A percentile compares a stretch with the other conserved stretches of the same genome.
These are phyloP conservation scores for Pangasius krempfi DNA, from an alignment of 2,797 vertebrate species.

Conservation along the genomic window DNA sequence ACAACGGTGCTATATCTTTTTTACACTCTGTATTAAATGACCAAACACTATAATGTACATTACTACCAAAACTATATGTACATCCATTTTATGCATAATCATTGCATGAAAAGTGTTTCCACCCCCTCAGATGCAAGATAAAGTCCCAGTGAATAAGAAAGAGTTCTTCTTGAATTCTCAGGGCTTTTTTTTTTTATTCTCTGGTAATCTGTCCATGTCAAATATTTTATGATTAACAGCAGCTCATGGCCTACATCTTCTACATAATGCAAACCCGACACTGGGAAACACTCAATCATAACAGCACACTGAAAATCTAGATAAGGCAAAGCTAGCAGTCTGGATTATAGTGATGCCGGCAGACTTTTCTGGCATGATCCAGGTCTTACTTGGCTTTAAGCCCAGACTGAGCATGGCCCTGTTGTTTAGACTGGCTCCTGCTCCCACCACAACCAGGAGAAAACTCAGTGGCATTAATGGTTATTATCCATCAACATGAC, in stretches of 20 bases:
- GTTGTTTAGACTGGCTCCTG: slow-evolving; percentile 25
- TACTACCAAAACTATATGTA: too few species aligned
- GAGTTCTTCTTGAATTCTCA: background rate
- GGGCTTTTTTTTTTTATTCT: background rate
- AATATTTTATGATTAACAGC: slow-evolving; percentile 28
- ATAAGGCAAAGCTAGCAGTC: slow-evolving; percentile 17
- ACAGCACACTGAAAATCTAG: slow-evolving; percentile 17
- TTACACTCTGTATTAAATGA: background rate
- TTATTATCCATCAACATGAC: slow-evolving; percentile 18
- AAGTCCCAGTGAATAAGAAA: background rate
- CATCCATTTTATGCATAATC: background rate
- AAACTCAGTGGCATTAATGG: slow-evolving; percentile 32
- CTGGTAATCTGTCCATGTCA: slow-evolving; percentile 14
- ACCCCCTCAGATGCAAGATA: background rate
- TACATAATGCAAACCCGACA: background rate
- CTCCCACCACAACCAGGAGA: slow-evolving; percentile 10
- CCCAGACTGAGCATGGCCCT: slow-evolving; percentile 6
- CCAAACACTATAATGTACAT: too few species aligned
- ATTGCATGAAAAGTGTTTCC: background rate
- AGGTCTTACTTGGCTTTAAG: slow-evolving; percentile 29
- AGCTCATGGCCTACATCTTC: slow-evolving; percentile 15
- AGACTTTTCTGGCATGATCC: background rate
- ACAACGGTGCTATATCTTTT: background rate
- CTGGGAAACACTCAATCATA: slow-evolving; percentile 17
- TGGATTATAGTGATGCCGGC: slow-evolving; percentile 23